Evolutionary conservation across 2,888 invertebrate genomes (phyloP), one percentile per base, ranked within the genome.

Genomic region (Drosophila rubida): DNA sequence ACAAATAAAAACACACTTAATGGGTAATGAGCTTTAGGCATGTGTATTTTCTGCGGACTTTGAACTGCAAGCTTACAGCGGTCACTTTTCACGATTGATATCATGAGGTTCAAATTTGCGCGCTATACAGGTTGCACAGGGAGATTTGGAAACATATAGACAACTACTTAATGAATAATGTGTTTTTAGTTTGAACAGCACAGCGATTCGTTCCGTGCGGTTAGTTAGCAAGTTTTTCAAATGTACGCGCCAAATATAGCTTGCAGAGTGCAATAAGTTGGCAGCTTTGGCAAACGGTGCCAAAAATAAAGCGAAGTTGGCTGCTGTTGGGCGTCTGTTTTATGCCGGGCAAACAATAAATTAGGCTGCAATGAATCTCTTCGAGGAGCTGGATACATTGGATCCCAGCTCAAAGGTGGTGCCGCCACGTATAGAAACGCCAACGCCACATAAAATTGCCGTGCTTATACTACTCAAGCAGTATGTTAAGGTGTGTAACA

Each of bases 391-490:
- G 54, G 90, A 90, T 54, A 90, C 91, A 1, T 70, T 91, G 23
- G 90, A 91, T 71, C 90, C 91, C 9, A 76, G 75, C 45, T 81
- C 86, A 3, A 88, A 86, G 48, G 64, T 77, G 16, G 81, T 83
- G 39, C 78, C 84, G 2, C 79, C 89, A 92, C 89, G 95, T 7
- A 88, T 90, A 9, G 92, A 92, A 46, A 87, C 90, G 6, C 88
- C 97, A 53, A 96, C 96, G 0, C 96, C 96, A 0, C 96, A 96
- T 85, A 96, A 96, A 93, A 94, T 97, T 78, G 94, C 95, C 2
- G 95, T 96, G 9, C 94, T 96, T 4, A 94, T 96, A 59, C 93
- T 97, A 84, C 95, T 96, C 41, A 94, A 95, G 82, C 95, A 95
- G 90, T 96, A 95, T 92, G 94, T 95, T 51, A 92, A 94, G 78